These are phyloP conservation scores for Limnodromus scolopaceus DNA, from an alignment of 2,797 vertebrate species.

Conservation along the genomic window DNA sequence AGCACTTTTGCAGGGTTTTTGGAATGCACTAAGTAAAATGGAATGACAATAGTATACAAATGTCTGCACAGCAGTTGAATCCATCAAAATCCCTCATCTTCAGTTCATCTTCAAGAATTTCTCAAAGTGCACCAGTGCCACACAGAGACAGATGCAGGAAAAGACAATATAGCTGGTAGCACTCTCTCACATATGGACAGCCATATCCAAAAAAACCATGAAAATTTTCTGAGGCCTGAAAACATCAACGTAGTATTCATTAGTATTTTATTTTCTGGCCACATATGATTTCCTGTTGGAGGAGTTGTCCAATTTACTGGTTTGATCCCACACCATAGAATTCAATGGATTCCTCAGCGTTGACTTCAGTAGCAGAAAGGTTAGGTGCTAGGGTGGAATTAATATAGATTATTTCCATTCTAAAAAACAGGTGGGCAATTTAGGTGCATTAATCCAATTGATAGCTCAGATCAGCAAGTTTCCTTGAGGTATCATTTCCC, in stretches of 20 bases:
- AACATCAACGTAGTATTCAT: not conserved
- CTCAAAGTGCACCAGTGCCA: conserved; percentile 65
- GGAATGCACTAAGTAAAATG: not conserved
- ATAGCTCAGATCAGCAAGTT: not conserved
- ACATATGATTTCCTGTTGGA: not conserved
- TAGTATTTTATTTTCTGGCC: not conserved
- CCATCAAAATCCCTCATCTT: conserved; percentile 1
- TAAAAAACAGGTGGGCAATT: not conserved
- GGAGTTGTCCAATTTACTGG: not conserved
- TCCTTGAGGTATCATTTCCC: not conserved
- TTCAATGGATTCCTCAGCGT: not conserved
- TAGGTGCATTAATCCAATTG: not conserved
- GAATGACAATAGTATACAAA: not conserved
- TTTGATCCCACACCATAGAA: not conserved
- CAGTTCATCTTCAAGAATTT: not conserved
- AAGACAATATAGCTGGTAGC: conserved; percentile 2
- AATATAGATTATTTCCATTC: not conserved
- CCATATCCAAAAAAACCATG: not conserved
- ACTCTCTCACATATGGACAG: not conserved
- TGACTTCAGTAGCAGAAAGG: not conserved
- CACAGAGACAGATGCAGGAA: conserved; percentile 56
- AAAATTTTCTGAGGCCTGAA: not conserved
- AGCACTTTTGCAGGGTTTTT: not conserved
- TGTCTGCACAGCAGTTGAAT: not conserved
- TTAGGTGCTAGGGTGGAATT: not conserved